These are phyloP conservation scores for Geotrypetes seraphini DNA, from an alignment of 2,797 vertebrate genomes.

Conservation along the genomic window DNA sequence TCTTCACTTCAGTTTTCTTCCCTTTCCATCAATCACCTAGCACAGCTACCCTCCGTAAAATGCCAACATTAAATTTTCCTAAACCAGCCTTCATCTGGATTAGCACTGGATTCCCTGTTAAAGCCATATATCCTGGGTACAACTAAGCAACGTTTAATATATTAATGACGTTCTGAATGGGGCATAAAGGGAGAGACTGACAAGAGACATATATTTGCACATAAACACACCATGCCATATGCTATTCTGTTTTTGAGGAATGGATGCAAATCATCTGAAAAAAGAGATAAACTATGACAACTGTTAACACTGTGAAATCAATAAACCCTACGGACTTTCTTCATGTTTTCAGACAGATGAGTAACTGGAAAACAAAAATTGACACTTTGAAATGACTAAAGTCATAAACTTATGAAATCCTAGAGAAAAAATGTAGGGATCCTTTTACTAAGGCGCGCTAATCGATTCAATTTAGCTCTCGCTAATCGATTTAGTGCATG, in stretches of 20 bases:
- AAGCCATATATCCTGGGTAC: not conserved
- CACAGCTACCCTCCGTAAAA: not conserved
- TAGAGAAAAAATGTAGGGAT: too few species aligned
- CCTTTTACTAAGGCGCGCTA: too few species aligned
- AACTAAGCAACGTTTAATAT: conserved; percentile 1
- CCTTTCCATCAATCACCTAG: not conserved
- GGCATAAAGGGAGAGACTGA: conserved; percentile 4
- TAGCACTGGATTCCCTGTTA: conserved; percentile 5
- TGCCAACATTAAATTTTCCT: conserved; percentile 1
- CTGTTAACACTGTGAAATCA: too few species aligned
- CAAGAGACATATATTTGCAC: not conserved
- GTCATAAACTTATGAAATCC: too few species aligned
- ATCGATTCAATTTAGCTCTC: too few species aligned
- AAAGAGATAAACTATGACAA: too few species aligned
- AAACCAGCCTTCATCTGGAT: not conserved
- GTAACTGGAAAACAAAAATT: too few species aligned
- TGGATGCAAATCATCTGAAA: not conserved
- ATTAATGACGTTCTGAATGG: conserved; percentile 21
- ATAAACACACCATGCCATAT: not conserved
- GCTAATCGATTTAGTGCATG: too few species aligned
- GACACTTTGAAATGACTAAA: too few species aligned
- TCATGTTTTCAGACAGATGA: too few species aligned
- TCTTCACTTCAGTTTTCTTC: not conserved
- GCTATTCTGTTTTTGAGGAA: not conserved
- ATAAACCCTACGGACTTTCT: too few species aligned